Evolutionary conservation across 1,140 invertebrate species (phyloP).

Genomic region (Drosophila gunungcola): DNA sequence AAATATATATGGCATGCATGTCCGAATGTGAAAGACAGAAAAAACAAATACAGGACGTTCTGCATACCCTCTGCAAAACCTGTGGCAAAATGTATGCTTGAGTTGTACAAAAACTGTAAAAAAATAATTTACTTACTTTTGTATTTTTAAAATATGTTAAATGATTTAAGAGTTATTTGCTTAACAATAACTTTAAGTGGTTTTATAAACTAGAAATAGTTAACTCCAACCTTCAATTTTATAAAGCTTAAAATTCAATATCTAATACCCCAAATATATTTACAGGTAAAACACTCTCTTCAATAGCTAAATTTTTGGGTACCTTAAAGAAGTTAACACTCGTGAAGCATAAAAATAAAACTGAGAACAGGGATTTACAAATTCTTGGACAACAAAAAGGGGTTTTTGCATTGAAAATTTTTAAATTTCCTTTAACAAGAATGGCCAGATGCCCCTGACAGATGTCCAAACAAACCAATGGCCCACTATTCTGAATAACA

Average conservation of each 20-base stretch:
- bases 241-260: neutral
- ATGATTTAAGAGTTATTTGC: no score
- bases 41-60: neutral
- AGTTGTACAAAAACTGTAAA: no score
- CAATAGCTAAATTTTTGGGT: neutral
- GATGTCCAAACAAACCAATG: neutral
- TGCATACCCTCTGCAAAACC: neutral
- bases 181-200: no score
- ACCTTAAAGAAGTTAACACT: conserved; percentile 23
- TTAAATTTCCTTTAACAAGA: neutral
- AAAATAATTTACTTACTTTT: no score
- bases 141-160: no score
- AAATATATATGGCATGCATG: conserved; percentile 23
- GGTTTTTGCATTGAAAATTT: conserved; percentile 1
- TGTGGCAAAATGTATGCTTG: neutral
- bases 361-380: neutral
- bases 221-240: neutral
- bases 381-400: neutral
- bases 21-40: neutral
- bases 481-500: no score
- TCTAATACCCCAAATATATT: neutral
- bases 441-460: conserved; percentile 5
- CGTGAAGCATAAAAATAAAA: conserved; percentile 31
- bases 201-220: no score
- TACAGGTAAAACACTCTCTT: neutral